Conservation (phyloP, 1,140 invertebrate genomes). For the Pogonognathellus flavescens region DNA sequence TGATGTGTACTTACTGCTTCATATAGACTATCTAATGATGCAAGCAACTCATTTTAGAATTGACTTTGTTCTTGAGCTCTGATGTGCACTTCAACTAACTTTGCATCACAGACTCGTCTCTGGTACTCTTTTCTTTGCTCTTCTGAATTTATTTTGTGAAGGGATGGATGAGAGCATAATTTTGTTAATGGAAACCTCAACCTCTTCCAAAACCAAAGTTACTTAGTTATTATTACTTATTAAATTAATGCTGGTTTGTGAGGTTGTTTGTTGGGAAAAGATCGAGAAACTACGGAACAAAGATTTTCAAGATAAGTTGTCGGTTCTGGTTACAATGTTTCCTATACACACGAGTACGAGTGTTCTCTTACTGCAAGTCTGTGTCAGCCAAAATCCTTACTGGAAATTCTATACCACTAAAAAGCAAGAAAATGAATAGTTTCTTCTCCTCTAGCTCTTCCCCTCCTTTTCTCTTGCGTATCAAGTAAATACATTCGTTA, state of each 20-base stretch:
- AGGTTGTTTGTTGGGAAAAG: background rate
- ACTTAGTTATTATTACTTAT: slow-evolving; percentile 51
- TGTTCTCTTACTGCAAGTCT: background rate
- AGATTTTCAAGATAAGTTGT: slow-evolving; percentile 34
- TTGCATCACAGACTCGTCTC: background rate
- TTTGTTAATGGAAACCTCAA: slow-evolving; percentile 47
- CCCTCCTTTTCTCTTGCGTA: too few relatives aligned
- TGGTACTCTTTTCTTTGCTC: background rate
- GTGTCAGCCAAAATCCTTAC: slow-evolving; percentile 2
- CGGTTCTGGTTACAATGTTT: background rate
- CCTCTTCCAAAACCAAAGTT: slow-evolving; percentile 29
- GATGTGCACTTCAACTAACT: background rate
- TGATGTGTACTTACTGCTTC: too few relatives aligned
- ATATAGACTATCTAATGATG: background rate
- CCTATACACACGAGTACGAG: background rate
- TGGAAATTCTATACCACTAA: background rate
- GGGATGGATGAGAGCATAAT: slow-evolving; percentile 13
- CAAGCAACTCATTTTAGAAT: slow-evolving; percentile 22
- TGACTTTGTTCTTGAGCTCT: slow-evolving; percentile 32
- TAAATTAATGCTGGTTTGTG: slow-evolving; percentile 38
- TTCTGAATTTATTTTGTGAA: slow-evolving; percentile 13
- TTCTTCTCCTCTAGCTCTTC: too few relatives aligned
- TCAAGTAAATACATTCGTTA: too few relatives aligned
- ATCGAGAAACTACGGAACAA: background rate
- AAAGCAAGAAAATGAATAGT: background rate